These are phyloP conservation scores for Diplazon laetatorius DNA, from an alignment of 2,888 invertebrate species.

Conservation along the genomic window DNA sequence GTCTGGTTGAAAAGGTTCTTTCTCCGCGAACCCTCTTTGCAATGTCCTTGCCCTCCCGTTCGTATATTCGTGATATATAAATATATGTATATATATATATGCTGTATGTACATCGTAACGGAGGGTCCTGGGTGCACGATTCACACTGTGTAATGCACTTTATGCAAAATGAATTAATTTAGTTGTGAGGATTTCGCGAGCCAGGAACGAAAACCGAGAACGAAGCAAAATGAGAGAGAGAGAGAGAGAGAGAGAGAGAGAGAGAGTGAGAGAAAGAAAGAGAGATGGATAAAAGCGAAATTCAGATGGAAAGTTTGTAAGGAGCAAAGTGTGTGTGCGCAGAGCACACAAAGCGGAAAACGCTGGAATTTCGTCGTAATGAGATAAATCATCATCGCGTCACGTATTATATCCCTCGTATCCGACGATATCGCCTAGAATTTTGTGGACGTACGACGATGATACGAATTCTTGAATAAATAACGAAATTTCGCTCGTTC, in stretches of 20 bases:
- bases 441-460: conserved; percentile 43
- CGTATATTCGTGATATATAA: conserved; percentile 1
- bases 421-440: conserved; percentile 55
- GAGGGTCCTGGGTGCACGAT: conserved; percentile 20
- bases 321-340: conserved; percentile 24
- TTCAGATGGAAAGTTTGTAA: conserved; percentile 42
- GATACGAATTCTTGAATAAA: conserved; percentile 61
- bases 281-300: conserved; percentile 13
- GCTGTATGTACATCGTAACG: conserved; percentile 2
- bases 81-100: conserved; percentile 22
- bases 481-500: conserved; percentile 27
- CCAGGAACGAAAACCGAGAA: conserved; percentile 11
- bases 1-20: conserved; percentile 40
- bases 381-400: conserved; percentile 40
- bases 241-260: too few relatives aligned
- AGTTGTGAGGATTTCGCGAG: conserved; percentile 50
- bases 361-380: conserved; percentile 36
- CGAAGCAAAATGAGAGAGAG: too few relatives aligned
- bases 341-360: conserved; percentile 24
- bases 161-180: conserved; percentile 63
- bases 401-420: conserved; percentile 51
- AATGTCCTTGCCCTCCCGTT: conserved; percentile 42
- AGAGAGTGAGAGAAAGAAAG: too few relatives aligned
- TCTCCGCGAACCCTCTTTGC: conserved; percentile 66
- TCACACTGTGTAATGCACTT: conserved; percentile 50